Conservation (phyloP, 2,113 vertebrate genomes). For the Lutjanus erythropterus region DNA sequence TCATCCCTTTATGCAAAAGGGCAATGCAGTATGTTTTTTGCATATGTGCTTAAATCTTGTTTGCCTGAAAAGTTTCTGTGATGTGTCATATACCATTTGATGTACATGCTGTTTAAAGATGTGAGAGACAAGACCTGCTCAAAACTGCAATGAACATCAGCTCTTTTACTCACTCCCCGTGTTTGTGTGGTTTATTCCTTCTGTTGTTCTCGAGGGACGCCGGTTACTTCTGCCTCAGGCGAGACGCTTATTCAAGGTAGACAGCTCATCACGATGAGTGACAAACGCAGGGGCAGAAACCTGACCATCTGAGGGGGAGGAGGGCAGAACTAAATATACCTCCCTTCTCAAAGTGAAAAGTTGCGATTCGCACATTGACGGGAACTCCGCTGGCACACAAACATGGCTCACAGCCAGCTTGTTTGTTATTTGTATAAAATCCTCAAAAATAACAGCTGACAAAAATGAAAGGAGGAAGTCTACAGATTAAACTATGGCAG, state of each 20-base stretch:
- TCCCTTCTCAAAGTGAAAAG: slow-evolving; percentile 61
- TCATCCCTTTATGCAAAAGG: too few relatives aligned
- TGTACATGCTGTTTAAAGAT: not conserved
- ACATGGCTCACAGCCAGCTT: slow-evolving; percentile 18
- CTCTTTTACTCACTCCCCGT: not conserved
- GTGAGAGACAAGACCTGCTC: not conserved
- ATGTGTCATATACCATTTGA: not conserved
- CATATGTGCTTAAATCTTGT: not conserved
- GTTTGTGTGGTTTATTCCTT: slow-evolving; percentile 8
- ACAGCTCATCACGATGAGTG: slow-evolving; percentile 73
- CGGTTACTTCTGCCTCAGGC: slow-evolving; percentile 36
- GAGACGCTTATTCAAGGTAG: slow-evolving; percentile 31
- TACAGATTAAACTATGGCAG: not conserved
- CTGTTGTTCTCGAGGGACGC: not conserved
- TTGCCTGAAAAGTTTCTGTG: not conserved
- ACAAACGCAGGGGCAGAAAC: slow-evolving; percentile 56
- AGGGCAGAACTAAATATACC: slow-evolving; percentile 57
- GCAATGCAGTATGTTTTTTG: too few relatives aligned
- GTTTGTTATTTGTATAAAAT: slow-evolving; percentile 43
- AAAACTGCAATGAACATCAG: not conserved
- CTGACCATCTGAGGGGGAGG: slow-evolving; percentile 59
- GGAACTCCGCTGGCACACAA: slow-evolving; percentile 32
- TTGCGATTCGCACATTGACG: slow-evolving; percentile 46
- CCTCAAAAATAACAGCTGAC: slow-evolving; percentile 5
- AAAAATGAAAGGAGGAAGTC: not conserved